A percentile compares a stretch with the other conserved stretches of the same genome.
Evolutionary conservation across 2,797 vertebrate species (phyloP).

Genomic region (Iguana delicatissima): DNA sequence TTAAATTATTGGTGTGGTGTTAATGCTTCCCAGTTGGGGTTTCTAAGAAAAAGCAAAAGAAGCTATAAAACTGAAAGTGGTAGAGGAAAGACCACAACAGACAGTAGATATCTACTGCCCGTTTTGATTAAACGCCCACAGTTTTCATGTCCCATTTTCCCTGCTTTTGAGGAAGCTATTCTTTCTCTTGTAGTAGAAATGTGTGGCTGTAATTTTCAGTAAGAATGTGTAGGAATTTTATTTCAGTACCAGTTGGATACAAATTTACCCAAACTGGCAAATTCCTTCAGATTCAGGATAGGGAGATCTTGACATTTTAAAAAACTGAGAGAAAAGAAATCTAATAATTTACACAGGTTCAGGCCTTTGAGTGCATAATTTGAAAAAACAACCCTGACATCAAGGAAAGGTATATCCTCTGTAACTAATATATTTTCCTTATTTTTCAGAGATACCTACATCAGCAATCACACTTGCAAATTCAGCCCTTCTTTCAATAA

Average conservation of each 20-base stretch:
- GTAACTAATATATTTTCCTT: too few relatives aligned
- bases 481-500: too few relatives aligned
- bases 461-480: too few relatives aligned
- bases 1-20: background rate
- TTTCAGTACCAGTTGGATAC: background rate
- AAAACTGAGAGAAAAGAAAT: background rate
- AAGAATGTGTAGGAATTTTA: background rate
- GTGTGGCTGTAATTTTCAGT: background rate
- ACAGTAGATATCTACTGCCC: background rate
- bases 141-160: background rate
- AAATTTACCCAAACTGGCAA: background rate
- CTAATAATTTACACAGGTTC: too few relatives aligned
- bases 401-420: too few relatives aligned
- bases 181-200: background rate
- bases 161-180: background rate
- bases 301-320: background rate
- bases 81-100: background rate
- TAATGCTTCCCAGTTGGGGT: background rate
- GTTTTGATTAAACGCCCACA: background rate
- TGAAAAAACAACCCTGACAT: too few relatives aligned
- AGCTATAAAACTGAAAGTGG: background rate
- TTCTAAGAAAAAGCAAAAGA: background rate
- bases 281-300: background rate
- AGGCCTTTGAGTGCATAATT: too few relatives aligned
- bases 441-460: too few relatives aligned